Evolutionary conservation across 2,888 invertebrate species (phyloP), one percentile per base, ranked within the genome.

Genomic region (Metellina segmentata): DNA sequence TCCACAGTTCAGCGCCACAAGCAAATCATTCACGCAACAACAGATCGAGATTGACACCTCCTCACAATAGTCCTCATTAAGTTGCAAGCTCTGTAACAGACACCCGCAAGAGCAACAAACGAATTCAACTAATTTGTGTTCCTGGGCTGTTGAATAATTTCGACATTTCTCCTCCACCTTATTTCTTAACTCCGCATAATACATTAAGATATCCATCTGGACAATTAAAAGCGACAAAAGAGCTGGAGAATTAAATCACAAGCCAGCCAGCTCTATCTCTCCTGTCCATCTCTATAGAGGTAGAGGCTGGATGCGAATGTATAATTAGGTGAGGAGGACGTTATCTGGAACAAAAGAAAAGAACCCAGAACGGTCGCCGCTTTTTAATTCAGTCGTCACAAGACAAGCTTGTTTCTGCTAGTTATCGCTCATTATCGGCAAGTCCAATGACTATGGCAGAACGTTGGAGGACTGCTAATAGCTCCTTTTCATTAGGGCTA

Each of bases 141-240:
- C 74, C 5, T 19, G 11, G 11, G 20, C 51, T n/a, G 70, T 20
- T 16, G 79, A 79, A 79, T 79, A 69, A 78, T 78, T 69, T 61
- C 34, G 52, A 0, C 61, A 52, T 53, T 70, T 69, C 82, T 72
- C 75, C 75, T 69, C 52, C 75, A 34, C 69, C 78, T 52, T 48
- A 70, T 78, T 78, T 86, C 85, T 86, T 78, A 16, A 78, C 78
- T 52, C 70, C 78, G 48, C 78, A 86, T 78, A 78, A 86, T 77
- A 78, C 78, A 85, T 78, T 78, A 82, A 89, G 77, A 79, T 90
- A 90, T 34, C 82, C 51, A 85, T 85, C 83, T 85, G 48, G 53
- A 52, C 85, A 90, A 90, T 90, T 85, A 90, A 88, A 89, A 90
- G 89, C 79, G 71, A 85, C 89, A 89, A 89, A 89, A 89, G 89